Evolutionary conservation across 2,888 invertebrate genomes (phyloP).

Genomic region (Apodemia zela): DNA sequence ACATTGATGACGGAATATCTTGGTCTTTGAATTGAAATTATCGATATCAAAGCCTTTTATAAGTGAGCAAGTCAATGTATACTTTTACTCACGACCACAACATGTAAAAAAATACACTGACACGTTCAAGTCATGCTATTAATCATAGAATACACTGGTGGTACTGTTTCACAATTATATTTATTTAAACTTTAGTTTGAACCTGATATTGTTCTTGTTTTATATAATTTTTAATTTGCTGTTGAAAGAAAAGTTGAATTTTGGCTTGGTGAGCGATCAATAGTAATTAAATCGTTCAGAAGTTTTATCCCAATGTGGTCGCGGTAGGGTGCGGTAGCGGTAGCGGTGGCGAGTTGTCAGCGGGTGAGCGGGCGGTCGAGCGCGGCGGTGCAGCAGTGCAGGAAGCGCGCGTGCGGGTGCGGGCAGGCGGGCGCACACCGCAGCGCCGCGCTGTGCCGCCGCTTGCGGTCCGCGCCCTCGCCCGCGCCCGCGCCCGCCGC

Average conservation of each 20-base stretch:
- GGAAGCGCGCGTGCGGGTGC: conserved; percentile 7
- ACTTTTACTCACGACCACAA: background rate
- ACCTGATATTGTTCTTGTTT: background rate
- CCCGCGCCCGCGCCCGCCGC: conserved; percentile 35
- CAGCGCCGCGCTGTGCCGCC: conserved; percentile 75
- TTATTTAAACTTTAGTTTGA: background rate
- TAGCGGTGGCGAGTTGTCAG: conserved; percentile 37
- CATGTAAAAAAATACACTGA: background rate
- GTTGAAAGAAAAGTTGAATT: background rate
- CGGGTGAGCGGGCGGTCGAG: conserved; percentile 72
- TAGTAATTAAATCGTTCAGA: conserved; percentile 5
- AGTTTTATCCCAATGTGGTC: background rate
- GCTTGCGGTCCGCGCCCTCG: conserved; percentile 75
- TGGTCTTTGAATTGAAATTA: background rate
- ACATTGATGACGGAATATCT: background rate
- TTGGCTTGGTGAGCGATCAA: background rate
- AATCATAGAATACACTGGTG: background rate
- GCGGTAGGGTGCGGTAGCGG: background rate
- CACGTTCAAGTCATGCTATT: background rate
- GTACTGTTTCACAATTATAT: background rate
- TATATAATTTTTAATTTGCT: background rate
- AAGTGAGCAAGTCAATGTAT: background rate
- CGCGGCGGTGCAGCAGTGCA: conserved; percentile 66
- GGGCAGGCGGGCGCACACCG: conserved; percentile 31
- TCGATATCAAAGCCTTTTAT: background rate